Evolutionary conservation across 2,888 invertebrate genomes (phyloP), one percentile per base, ranked within the genome.

Genomic region (Drosophila phalerata): DNA sequence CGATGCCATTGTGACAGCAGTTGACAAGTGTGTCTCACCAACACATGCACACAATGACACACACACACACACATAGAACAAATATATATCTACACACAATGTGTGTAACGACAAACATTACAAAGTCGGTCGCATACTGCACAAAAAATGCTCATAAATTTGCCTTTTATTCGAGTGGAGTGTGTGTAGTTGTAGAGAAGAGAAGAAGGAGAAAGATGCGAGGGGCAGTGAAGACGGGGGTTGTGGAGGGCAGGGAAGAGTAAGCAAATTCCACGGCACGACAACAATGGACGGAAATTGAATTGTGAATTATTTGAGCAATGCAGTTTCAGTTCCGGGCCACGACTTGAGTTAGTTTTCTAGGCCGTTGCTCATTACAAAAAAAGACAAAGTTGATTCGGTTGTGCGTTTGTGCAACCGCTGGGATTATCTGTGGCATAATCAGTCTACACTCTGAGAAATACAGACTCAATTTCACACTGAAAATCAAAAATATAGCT

Each of bases 291-390:
- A 66, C 85, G 85, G 88, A 86, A 86, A 86, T 86, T 86, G 88
- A 86, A 86, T 86, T 86, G 80, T 86, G 85, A 87, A 85, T 85
- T 84, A 85, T 85, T 82, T 76, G 80, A 76, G 83, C 63, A 87
- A 72, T 80, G 69, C 85, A 72, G 67, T 69, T 57, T 52, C 60
- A 84, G 69, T 77, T 84, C 84, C 86, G 84, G 86, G 81, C 69
- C 79, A 72, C 60, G 68, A 81, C 73, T 79, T 67, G 57, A 52
- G 65, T 79, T 66, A 66, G 81, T 81, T 79, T 81, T 81, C 78
- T 69, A 83, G 69, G 77, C 70, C 63, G 69, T 32, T 67, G 69
- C 70, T 81, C 74, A 85, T 79, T 85, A 71, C 67, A 53, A 64
- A 48, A 64, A 13, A 13, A 61, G 81, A 66, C 70, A 76, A 82